phyloP scores from a whole-genome alignment of 1,140 invertebrate species.

The Bombus sibiricus region DNA sequence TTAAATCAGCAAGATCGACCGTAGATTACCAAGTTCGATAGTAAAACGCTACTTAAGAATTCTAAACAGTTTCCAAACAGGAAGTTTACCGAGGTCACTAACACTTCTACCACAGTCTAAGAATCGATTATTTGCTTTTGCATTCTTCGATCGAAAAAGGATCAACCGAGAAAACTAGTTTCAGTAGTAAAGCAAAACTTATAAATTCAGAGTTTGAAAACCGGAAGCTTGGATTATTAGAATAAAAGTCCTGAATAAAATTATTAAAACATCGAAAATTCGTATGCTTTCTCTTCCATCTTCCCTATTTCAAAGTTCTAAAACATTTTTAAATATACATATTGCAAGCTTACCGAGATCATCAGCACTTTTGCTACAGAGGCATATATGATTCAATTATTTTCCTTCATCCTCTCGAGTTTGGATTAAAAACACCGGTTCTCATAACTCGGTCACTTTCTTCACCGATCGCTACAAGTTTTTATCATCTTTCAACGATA shows the following conservation, averaged over 20 bases:
- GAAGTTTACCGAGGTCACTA: conserved; percentile 5
- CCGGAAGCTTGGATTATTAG: too few relatives aligned
- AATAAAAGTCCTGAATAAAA: too few relatives aligned
- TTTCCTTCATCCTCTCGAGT: background rate
- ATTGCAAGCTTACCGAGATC: background rate
- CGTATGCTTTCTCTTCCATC: too few relatives aligned
- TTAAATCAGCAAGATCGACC: background rate
- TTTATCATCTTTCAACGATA: too few relatives aligned
- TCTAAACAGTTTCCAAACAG: background rate
- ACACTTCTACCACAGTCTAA: background rate
- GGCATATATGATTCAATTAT: background rate
- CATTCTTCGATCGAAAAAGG: too few relatives aligned
- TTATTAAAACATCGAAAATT: too few relatives aligned
- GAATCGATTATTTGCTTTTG: background rate
- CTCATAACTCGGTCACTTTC: conserved; percentile 1
- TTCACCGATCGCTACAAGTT: background rate
- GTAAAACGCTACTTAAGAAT: background rate
- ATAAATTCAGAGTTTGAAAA: too few relatives aligned
- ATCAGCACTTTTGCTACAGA: background rate
- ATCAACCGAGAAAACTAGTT: too few relatives aligned
- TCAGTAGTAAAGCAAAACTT: accelerated
- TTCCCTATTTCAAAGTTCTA: background rate
- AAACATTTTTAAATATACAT: background rate
- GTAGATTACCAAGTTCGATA: background rate
- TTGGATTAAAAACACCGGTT: too few relatives aligned